A percentile compares a stretch with the other conserved stretches of the same genome.
Conservation (phyloP, 1,140 invertebrate species). For the Formica exsecta region DNA sequence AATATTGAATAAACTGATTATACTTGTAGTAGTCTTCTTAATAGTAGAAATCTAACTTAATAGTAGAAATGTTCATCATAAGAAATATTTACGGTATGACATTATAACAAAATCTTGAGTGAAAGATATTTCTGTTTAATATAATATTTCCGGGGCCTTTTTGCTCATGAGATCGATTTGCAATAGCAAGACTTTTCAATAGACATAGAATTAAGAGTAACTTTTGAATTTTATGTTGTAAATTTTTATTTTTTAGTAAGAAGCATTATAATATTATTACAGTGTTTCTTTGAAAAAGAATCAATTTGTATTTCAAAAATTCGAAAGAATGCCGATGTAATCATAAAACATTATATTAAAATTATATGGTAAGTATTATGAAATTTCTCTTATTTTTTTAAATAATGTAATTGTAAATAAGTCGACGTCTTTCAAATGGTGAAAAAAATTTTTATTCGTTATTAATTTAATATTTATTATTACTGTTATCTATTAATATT, state of each 20-base stretch:
- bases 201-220: too few species aligned
- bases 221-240: neutral
- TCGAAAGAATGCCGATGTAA: neutral
- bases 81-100: neutral
- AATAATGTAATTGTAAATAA: neutral
- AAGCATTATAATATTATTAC: neutral
- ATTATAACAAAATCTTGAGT: neutral
- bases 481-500: neutral
- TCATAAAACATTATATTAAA: neutral
- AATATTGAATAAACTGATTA: neutral
- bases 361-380: neutral
- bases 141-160: neutral
- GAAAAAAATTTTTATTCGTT: neutral
- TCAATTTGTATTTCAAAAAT: too few species aligned
- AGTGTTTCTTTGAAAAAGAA: neutral
- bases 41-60: too few species aligned
- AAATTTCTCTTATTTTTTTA: neutral
- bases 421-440: neutral
- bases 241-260: neutral
- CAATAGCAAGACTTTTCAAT: too few species aligned
- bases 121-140: neutral
- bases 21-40: neutral
- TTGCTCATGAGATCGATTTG: neutral
- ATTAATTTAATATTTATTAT: neutral
- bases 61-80: neutral